phyloP scores from a whole-genome alignment of 2,797 vertebrate species.

The Kryptopterus vitreolus region DNA sequence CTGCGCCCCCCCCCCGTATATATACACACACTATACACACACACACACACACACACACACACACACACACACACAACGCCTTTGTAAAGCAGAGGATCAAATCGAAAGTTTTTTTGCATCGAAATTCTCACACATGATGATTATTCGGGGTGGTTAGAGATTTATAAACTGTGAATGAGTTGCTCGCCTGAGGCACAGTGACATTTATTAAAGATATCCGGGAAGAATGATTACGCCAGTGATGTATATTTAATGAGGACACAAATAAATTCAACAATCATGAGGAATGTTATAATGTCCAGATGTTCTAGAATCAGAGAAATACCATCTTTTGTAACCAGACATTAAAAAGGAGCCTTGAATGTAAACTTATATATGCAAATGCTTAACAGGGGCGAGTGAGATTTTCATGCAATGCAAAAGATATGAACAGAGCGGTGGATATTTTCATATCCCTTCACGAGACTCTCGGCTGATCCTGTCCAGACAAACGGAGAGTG shows the following conservation, averaged over 20 bases:
- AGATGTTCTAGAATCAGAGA: no score
- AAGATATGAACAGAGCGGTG: background rate
- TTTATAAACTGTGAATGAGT: constrained; percentile 19
- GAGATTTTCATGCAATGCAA: background rate
- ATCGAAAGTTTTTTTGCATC: constrained; percentile 12
- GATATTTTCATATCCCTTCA: background rate
- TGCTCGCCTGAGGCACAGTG: constrained; percentile 1
- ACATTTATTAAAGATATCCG: constrained; percentile 1
- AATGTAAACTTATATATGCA: background rate
- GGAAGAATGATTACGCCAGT: no score
- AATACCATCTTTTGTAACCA: background rate
- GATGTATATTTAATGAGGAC: no score
- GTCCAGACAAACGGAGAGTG: constrained; percentile 22
- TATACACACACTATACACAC: no score
- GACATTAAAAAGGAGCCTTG: background rate
- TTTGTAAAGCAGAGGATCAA: constrained; percentile 15
- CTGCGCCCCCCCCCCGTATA: background rate
- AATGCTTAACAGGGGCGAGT: background rate
- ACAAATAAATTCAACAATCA: no score
- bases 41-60: no score
- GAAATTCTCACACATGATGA: constrained; percentile 1
- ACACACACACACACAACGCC: background rate
- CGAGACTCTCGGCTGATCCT: constrained; percentile 16
- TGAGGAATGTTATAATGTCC: no score
- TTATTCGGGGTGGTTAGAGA: background rate